Evolutionary conservation across 2,797 vertebrate genomes (phyloP), one percentile per base, ranked within the genome.

Genomic region (Lerista edwardsae): DNA sequence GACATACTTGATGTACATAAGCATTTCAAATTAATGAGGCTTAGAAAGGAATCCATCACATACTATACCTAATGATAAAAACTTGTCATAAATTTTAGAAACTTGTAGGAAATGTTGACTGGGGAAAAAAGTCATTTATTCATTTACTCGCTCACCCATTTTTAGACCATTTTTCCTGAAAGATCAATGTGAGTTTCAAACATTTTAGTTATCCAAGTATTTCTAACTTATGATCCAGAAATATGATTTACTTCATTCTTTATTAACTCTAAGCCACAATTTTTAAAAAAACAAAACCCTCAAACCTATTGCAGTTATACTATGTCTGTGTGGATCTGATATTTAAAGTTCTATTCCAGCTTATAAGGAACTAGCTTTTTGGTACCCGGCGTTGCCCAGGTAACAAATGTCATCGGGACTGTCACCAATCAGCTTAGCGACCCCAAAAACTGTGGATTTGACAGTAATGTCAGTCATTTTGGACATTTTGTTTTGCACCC

Each of bases 271-370:
- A 80, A 62, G 23, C 6, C 57, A 44, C 44, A 65, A 36, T 80
- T 8, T n/a, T n/a, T 47, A 0, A 1, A 81, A 47, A 44, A 47
- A 2, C 0, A 75, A 72, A 10, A 15, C 29, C 41, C 64, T 41
- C 17, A 41, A 17, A 23, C 36, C 4, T 0, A 0, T 0, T 57
- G 47, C 55, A 72, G 5, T 74, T 6, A 1, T 10, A 57, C 25
- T 14, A 61, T 62, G 31, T 69, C 14, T 27, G 23, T 39, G 19
- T 51, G 55, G 47, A 39, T 71, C 61, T 11, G 11, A 57, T 67
- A 47, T 71, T 47, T 39, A 57, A 47, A 75, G 64, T 74, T 75
- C 17, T n/a, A 29, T 72, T 51, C 31, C 15, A 29, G 17, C 14
- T 47, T 41, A 6, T 71, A 57, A 15, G 23, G 0, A 0, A 34